phyloP scores from a whole-genome alignment of 2,797 vertebrate species.

The Gallinago stenura region DNA sequence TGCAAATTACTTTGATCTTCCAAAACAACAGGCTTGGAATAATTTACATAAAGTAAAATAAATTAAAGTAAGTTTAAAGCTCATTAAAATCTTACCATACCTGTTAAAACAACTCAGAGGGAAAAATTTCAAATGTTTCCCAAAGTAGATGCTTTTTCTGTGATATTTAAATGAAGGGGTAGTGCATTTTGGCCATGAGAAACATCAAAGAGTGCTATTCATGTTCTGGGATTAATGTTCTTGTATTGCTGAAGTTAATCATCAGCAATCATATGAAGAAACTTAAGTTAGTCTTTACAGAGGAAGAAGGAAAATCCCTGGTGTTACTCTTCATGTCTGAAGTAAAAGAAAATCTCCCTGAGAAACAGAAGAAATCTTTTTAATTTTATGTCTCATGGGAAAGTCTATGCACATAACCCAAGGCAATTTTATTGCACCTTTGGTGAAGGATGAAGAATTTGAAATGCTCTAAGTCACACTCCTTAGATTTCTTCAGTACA shows the following conservation, averaged over 20 bases:
- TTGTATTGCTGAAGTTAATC: constrained; percentile 71
- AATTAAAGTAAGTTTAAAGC: constrained; percentile 54
- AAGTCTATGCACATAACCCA: constrained; percentile 35
- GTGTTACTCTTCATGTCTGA: constrained; percentile 37
- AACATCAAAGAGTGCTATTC: constrained; percentile 90
- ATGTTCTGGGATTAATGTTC: constrained; percentile 72
- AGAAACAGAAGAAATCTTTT: constrained; percentile 52
- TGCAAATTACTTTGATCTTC: neutral
- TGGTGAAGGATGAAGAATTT: constrained; percentile 32
- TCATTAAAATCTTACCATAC: constrained; percentile 69
- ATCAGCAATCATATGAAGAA: constrained; percentile 67
- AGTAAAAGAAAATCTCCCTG: constrained; percentile 40
- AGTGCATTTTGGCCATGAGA: constrained; percentile 80
- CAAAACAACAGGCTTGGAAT: constrained; percentile 58
- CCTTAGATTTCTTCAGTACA: constrained; percentile 20
- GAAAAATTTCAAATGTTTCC: constrained; percentile 78
- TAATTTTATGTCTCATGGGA: constrained; percentile 24
- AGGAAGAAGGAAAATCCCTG: constrained; percentile 55
- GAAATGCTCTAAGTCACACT: constrained; percentile 23
- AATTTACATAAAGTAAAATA: constrained; percentile 67
- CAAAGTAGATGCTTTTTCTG: constrained; percentile 79
- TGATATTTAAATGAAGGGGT: constrained; percentile 93
- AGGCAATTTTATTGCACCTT: constrained; percentile 42
- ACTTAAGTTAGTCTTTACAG: constrained; percentile 41
- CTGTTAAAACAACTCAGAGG: constrained; percentile 86